Base-by-base conservation (phyloP, 2,797 vertebrate species). In the Loris lydekkerianus region DNA sequence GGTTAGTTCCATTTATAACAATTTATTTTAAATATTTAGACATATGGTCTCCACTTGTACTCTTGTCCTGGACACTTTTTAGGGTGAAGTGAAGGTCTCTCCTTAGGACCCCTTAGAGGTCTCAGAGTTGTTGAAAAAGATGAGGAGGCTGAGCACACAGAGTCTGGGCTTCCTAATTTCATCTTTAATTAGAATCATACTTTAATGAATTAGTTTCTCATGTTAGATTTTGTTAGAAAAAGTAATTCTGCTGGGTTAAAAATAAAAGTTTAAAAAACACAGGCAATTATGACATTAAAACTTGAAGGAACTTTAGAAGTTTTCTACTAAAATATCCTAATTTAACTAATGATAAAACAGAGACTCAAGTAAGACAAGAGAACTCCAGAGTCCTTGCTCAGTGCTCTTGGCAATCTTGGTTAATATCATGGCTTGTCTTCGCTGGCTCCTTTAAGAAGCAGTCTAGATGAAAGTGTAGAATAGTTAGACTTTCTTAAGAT, bases 261-360 rank as follows among this genome's bases (percentile, higher is more conserved):
- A 91, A 61, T 29, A 92, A 96, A 76, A 46, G 18, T 85, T 91
- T 91, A 73, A 69, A 90, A 94, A 60, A 2, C 25, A 65, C 11
- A 80, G 21, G 9, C 31, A 90, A 89, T 89, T 92, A 58, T 31
- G 13, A 75, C 25, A 84, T 83, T 81, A 85, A 40, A 83, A 75
- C 31, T 61, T 84, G 43, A 89, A 89, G 27, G 1, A 23, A 76
- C 1, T 69, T 89, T 69, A 85, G 40, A 75, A 77, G 49, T 93
- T 37, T 96, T 86, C 56, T 76, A 34, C n/a, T 56, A 84, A 86
- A 93, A 70, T 49, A 46, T 6, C 13, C 40, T 69, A 46, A 75
- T 56, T 49, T 81, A 72, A 53, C 15, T 67, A 73, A 82, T 11
- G 21, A 94, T 63, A 10, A 72, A 93, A 87, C 18, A 0, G 53